Conservation (phyloP, 1,140 invertebrate species). For the Penaeus vannamei region DNA sequence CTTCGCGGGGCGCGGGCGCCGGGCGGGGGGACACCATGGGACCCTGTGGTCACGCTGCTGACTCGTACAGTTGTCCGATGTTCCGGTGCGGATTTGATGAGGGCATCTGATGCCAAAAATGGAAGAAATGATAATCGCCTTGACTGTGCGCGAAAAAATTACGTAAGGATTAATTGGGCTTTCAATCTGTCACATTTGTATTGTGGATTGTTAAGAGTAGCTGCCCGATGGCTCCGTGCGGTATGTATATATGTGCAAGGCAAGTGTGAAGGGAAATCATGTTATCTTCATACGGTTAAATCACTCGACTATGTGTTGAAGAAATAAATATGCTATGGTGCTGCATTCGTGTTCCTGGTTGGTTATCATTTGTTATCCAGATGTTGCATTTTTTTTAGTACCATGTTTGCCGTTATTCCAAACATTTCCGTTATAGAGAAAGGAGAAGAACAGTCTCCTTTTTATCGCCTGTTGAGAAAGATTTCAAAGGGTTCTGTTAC, state of each 20-base stretch:
- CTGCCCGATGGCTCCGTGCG: slow-evolving; percentile 3
- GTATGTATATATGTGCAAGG: slow-evolving; percentile 25
- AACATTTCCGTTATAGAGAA: slow-evolving; percentile 55
- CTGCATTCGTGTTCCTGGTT: slow-evolving; percentile 60
- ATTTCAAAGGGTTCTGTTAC: slow-evolving; percentile 56
- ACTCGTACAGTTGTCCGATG: slow-evolving; percentile 18
- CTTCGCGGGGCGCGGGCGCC: background rate
- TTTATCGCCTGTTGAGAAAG: slow-evolving; percentile 58
- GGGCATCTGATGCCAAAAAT: slow-evolving; percentile 62
- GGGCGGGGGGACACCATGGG: background rate
- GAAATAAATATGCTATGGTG: slow-evolving; percentile 55
- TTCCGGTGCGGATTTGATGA: slow-evolving; percentile 36
- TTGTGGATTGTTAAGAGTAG: slow-evolving; percentile 27
- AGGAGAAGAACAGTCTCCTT: slow-evolving; percentile 30
- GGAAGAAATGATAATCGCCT: slow-evolving; percentile 16
- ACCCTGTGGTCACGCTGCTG: background rate
- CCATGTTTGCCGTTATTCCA: slow-evolving; percentile 55
- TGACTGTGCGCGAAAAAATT: background rate
- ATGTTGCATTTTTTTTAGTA: slow-evolving; percentile 65
- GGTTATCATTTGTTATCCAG: slow-evolving; percentile 60
- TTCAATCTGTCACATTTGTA: slow-evolving; percentile 1
- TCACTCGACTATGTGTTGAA: slow-evolving; percentile 5
- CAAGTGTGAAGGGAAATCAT: slow-evolving; percentile 13
- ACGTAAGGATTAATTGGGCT: slow-evolving; percentile 24
- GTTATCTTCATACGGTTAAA: slow-evolving; percentile 1